Conservation (phyloP, 2,113 vertebrate genomes). For the Synchiropus splendidus region DNA sequence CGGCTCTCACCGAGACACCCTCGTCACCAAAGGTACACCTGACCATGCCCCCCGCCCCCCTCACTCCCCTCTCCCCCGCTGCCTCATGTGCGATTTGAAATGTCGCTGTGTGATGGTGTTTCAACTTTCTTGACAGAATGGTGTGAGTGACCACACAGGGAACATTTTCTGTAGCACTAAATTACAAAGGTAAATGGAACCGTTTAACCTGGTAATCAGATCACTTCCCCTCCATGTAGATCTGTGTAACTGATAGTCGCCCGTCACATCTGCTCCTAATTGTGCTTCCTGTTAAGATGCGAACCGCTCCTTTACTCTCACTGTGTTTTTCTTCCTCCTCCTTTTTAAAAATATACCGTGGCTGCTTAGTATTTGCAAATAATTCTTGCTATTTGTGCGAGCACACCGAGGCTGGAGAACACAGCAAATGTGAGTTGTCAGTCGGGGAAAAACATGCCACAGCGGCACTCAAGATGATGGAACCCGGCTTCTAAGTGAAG, state of each 20-base stretch:
- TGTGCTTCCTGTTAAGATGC: slow-evolving; percentile 38
- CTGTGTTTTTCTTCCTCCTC: slow-evolving; percentile 7
- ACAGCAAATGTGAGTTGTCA: slow-evolving; percentile 10
- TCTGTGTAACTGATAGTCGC: slow-evolving; percentile 24
- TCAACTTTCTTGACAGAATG: slow-evolving; percentile 53
- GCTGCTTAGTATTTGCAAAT: slow-evolving; percentile 49
- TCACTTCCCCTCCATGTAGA: slow-evolving; percentile 27
- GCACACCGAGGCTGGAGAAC: slow-evolving; percentile 1
- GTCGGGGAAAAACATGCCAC: slow-evolving; percentile 9
- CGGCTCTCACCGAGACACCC: slow-evolving; percentile 79
- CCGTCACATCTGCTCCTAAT: slow-evolving; percentile 31
- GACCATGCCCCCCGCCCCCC: background rate
- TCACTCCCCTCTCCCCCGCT: background rate
- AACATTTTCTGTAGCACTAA: slow-evolving; percentile 56
- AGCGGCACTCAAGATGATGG: background rate
- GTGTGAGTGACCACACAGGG: slow-evolving; percentile 49
- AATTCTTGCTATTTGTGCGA: slow-evolving; percentile 17
- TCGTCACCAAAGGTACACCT: slow-evolving; percentile 87
- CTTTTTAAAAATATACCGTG: slow-evolving; percentile 8
- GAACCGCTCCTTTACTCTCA: slow-evolving; percentile 16
- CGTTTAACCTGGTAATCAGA: slow-evolving; percentile 33
- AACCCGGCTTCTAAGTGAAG: slow-evolving; percentile 9
- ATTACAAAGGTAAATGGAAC: slow-evolving; percentile 51
- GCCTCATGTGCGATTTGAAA: slow-evolving; percentile 16
- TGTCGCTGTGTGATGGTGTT: slow-evolving; percentile 36